A percentile compares a stretch with the other conserved stretches of the same genome.
phyloP scores from a whole-genome alignment of 2,113 vertebrate species.

The Hassar affinis region DNA sequence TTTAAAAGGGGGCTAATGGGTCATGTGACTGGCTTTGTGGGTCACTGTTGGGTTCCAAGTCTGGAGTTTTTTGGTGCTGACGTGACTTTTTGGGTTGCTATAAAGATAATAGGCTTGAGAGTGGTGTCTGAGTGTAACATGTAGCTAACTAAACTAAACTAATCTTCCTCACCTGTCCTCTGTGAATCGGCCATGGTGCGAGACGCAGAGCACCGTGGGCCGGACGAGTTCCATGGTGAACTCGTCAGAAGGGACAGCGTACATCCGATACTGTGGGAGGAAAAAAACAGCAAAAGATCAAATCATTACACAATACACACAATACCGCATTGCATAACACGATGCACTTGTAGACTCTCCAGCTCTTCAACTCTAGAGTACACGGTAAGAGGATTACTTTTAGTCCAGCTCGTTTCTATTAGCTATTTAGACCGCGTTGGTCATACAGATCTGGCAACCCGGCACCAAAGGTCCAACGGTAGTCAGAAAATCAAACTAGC shows the following conservation, averaged over 20 bases:
- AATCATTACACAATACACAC: conserved; percentile 3
- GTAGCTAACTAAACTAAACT: no score
- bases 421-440: background rate
- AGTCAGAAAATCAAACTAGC: background rate
- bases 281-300: conserved; percentile 17
- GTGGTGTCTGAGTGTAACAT: no score
- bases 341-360: background rate
- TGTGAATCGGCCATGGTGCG: conserved; percentile 72
- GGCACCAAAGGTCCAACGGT: background rate
- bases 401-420: background rate
- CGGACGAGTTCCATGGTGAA: conserved; percentile 82
- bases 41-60: no score
- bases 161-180: conserved; percentile 65
- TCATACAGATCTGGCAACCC: background rate
- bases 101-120: no score
- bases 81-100: background rate
- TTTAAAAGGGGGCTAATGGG: background rate
- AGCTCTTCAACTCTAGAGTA: background rate
- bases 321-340: background rate
- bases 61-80: background rate
- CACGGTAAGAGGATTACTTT: background rate
- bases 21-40: background rate
- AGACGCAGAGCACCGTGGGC: conserved; percentile 82
- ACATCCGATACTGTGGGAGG: conserved; percentile 81
- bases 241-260: conserved; percentile 77